These are phyloP conservation scores for Oedothorax gibbosus DNA, from an alignment of 1,140 invertebrate species.

Conservation along the genomic window DNA sequence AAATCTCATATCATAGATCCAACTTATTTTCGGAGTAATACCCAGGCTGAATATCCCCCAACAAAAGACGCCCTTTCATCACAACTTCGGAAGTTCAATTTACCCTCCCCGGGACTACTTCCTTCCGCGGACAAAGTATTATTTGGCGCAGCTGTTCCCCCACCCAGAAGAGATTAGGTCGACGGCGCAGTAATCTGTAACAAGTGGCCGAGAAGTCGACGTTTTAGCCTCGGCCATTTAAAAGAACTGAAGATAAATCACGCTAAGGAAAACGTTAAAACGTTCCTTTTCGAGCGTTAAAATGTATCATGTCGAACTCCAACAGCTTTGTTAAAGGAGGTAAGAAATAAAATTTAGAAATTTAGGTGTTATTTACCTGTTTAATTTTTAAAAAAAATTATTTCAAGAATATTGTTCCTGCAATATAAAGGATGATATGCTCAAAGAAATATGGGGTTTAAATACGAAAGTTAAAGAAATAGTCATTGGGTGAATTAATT, in stretches of 20 bases:
- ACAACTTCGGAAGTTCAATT: too few species aligned
- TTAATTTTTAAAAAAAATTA: constrained; percentile 14
- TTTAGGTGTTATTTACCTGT: constrained; percentile 26
- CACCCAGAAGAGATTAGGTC: constrained; percentile 42
- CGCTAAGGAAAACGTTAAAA: constrained; percentile 25
- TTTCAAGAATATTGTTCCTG: too few species aligned
- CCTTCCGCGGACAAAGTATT: constrained; percentile 46
- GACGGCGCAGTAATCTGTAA: constrained; percentile 53
- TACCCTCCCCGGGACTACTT: constrained; percentile 34
- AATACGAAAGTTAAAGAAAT: too few species aligned
- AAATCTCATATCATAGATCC: too few species aligned
- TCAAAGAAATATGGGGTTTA: too few species aligned
- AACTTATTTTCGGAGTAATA: too few species aligned
- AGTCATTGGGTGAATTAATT: too few species aligned
- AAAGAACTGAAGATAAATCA: constrained; percentile 53
- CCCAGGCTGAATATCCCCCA: too few species aligned
- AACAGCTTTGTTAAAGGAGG: too few species aligned
- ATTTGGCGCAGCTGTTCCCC: constrained; percentile 52
- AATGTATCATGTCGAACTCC: too few species aligned
- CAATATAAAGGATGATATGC: too few species aligned
- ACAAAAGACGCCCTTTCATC: too few species aligned
- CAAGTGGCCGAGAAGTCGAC: constrained; percentile 39
- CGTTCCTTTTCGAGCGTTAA: background rate
- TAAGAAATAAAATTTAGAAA: background rate
- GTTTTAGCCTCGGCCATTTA: constrained; percentile 8